These are phyloP conservation scores for Acanthacorydalis orientalis DNA, from an alignment of 2,888 invertebrate species.

Conservation along the genomic window DNA sequence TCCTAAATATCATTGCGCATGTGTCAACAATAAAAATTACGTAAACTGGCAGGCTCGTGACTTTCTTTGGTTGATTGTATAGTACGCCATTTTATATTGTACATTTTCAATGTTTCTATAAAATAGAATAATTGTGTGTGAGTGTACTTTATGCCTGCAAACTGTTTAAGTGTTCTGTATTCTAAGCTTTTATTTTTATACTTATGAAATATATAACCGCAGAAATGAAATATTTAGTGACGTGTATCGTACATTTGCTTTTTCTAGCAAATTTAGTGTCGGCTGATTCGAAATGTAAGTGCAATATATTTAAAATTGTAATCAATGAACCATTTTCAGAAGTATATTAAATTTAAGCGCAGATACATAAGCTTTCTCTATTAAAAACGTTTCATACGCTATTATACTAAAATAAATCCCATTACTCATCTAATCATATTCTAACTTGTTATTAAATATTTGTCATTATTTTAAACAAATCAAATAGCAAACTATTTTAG, in stretches of 20 bases:
- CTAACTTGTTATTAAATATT: background rate
- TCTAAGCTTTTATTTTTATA: constrained; percentile 9
- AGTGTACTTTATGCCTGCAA: constrained; percentile 12
- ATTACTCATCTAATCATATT: background rate
- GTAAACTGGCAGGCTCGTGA: constrained; percentile 21
- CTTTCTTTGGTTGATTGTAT: constrained; percentile 19
- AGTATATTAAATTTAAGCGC: no score
- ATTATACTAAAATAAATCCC: background rate
- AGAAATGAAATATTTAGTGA: constrained; percentile 22
- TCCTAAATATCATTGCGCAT: constrained; percentile 13
- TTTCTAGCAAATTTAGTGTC: constrained; percentile 18
- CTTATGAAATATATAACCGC: constrained; percentile 12
- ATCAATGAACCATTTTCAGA: no score
- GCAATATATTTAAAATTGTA: background rate
- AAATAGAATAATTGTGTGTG: constrained; percentile 16
- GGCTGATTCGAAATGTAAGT: constrained; percentile 13
- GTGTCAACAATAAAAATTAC: constrained; percentile 12
- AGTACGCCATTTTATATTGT: constrained; percentile 21
- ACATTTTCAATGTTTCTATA: constrained; percentile 17
- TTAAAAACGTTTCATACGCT: no score
- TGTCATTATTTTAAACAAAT: background rate
- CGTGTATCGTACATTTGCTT: constrained; percentile 19
- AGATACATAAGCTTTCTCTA: no score
- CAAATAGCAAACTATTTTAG: background rate
- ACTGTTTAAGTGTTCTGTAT: constrained; percentile 3